A percentile compares a stretch with the other conserved stretches of the same genome.
These are phyloP conservation scores for Anabas testudineus DNA, from an alignment of 2,797 vertebrate species.

Conservation along the genomic window DNA sequence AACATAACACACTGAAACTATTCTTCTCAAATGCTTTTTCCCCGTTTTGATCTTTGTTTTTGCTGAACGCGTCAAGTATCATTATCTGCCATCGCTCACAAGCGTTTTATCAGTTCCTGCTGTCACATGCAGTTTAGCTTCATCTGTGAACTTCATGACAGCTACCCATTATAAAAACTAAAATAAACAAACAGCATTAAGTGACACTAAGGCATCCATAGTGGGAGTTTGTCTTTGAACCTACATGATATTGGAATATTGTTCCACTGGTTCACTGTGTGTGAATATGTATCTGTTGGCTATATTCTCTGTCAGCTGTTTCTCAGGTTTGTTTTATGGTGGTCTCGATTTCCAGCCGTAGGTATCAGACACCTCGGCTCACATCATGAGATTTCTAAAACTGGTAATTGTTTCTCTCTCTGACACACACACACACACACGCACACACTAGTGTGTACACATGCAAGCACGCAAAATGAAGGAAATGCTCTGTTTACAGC, in stretches of 20 bases:
- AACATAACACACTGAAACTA: constrained; percentile 8
- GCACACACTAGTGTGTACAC: neutral
- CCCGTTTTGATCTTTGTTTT: constrained; percentile 7
- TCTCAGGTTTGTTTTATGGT: too few relatives aligned
- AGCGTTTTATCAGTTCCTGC: neutral
- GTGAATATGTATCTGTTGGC: neutral
- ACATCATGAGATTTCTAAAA: constrained; percentile 58
- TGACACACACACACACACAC: neutral
- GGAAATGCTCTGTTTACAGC: constrained; percentile 63
- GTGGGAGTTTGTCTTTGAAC: neutral
- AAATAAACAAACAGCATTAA: neutral
- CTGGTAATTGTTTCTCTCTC: constrained; percentile 32
- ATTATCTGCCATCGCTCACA: constrained; percentile 12
- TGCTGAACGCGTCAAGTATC: constrained; percentile 6
- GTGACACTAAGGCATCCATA: neutral
- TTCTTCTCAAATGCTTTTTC: neutral
- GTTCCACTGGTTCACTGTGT: neutral
- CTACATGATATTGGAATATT: constrained; percentile 7
- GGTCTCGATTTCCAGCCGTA: constrained; percentile 60
- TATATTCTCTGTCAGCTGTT: constrained; percentile 8
- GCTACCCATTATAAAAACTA: neutral
- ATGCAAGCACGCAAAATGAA: constrained; percentile 19
- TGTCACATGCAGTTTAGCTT: neutral
- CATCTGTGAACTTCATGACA: neutral
- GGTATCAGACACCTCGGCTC: constrained; percentile 47